phyloP scores from a whole-genome alignment of 1,140 invertebrate species.

The Drosophila micromelanica region DNA sequence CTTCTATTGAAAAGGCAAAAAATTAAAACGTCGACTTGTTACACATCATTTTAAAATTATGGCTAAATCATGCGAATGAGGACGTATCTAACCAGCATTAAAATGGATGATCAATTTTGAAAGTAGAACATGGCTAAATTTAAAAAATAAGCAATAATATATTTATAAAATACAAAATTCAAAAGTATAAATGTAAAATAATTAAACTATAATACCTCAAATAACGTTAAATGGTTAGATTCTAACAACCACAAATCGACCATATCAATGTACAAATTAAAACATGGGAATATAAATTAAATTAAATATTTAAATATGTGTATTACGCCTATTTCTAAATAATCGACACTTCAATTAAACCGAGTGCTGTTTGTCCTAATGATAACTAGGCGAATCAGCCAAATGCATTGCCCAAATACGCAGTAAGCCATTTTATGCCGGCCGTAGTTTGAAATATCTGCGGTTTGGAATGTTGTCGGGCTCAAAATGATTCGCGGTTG shows the following conservation, averaged over 20 bases:
- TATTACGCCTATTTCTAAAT: not conserved
- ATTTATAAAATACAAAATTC: not conserved
- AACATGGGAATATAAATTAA: not conserved
- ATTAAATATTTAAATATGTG: constrained; percentile 19
- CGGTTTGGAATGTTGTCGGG: constrained; percentile 33
- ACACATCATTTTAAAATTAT: constrained; percentile 44
- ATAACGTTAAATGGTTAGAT: not conserved
- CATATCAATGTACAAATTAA: not conserved
- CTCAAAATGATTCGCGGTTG: constrained; percentile 47
- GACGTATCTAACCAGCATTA: not conserved
- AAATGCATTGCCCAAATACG: constrained; percentile 26
- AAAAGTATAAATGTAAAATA: not conserved
- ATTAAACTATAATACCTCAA: not conserved
- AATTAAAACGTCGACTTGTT: constrained; percentile 41
- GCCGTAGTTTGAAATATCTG: constrained; percentile 31
- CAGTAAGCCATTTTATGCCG: constrained; percentile 34
- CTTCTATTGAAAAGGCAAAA: constrained; percentile 6
- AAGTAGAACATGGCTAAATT: not conserved
- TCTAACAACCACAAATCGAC: too few relatives aligned
- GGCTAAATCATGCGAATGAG: constrained; percentile 37
- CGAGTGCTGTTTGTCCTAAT: not conserved
- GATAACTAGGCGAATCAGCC: constrained; percentile 48
- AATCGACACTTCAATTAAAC: constrained; percentile 9
- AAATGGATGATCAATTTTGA: not conserved
- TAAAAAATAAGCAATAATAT: not conserved